phyloP scores from a whole-genome alignment of 2,113 vertebrate genomes.

The Polyodon spathula region DNA sequence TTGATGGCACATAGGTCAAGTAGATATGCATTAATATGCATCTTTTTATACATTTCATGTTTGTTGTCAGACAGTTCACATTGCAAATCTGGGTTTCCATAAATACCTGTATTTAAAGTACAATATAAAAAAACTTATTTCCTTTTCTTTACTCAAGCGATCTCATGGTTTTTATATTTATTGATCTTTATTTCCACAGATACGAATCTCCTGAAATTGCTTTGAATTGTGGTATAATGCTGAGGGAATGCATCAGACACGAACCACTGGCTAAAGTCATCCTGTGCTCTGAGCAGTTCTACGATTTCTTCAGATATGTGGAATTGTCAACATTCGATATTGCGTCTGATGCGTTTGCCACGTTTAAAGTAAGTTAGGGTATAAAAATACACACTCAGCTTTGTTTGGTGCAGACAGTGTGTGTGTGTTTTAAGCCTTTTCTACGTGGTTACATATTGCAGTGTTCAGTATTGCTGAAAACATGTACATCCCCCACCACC shows the following conservation, averaged over 20 bases:
- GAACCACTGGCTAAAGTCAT: constrained; percentile 76
- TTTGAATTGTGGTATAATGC: constrained; percentile 76
- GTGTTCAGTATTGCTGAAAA: too few relatives aligned
- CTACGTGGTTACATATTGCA: too few relatives aligned
- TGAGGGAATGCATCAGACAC: constrained; percentile 73
- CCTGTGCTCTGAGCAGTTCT: constrained; percentile 76
- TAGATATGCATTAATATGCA: too few relatives aligned
- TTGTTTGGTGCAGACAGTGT: too few relatives aligned
- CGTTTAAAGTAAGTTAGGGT: constrained; percentile 71
- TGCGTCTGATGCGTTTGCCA: constrained; percentile 74
- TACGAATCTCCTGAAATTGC: constrained; percentile 78
- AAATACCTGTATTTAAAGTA: neutral
- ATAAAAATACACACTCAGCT: neutral
- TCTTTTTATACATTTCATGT: too few relatives aligned
- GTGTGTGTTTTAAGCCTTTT: too few relatives aligned
- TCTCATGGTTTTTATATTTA: neutral
- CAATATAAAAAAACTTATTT: neutral
- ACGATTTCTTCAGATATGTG: constrained; percentile 80
- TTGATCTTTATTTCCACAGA: constrained; percentile 34
- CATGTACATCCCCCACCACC: too few relatives aligned
- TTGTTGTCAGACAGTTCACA: too few relatives aligned
- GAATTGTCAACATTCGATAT: constrained; percentile 81
- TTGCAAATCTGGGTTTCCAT: too few relatives aligned
- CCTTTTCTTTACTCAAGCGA: neutral
- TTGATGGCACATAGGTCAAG: too few relatives aligned